Evolutionary conservation across 2,797 vertebrate species (phyloP), one percentile per base, ranked within the genome.

Genomic region (Mormyrops boulengeri): DNA sequence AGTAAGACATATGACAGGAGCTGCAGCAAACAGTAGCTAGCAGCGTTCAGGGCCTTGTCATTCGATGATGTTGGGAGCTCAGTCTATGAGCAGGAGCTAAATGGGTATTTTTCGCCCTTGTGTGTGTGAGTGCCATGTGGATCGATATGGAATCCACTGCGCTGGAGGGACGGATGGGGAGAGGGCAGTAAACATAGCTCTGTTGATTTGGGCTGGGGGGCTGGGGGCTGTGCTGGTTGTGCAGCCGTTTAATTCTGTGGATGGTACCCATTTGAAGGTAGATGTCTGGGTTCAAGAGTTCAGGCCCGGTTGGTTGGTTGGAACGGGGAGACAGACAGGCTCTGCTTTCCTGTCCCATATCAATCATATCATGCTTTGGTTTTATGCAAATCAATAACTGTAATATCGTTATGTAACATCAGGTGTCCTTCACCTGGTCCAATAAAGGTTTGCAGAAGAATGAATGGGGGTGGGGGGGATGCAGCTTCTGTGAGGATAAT

Each of bases 81-180:
- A 88, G 50, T 22, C 53, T 49, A 66, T 89, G 82, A 66, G 44
- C 41, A 85, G 80, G 52, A 82, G 73, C 69, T 89, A 85, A 87
- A 52, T 41, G 26, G 55, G 26, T 19, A 26, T 62, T 22, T 86
- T 86, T 86, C 50, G 26, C 85, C 53, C 50, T 53, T n/a, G 50
- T 34, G 44, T 85, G n/a, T 22, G 11, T 34, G 52, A 53, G 22
- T 12, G 50, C 47, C 22, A 14, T 47, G 85, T 55, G 26, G 85
- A 85, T 85, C 82, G 47, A 85, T 85, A 44, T 26, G 82, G 49
- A 85, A 85, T 80, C 19, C 50, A 86, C 34, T 22, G 49, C 4
- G 26, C 50, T 55, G 49, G 26, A n/a, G 50, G n/a, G 22, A 85
- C 8, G 22, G 41, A 47, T 55, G 11, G 85, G 22, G 22, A 38